A percentile compares a stretch with the other conserved stretches of the same genome.
Conservation (phyloP, 1,140 invertebrate species). For the Tetramorium parvispinum region DNA sequence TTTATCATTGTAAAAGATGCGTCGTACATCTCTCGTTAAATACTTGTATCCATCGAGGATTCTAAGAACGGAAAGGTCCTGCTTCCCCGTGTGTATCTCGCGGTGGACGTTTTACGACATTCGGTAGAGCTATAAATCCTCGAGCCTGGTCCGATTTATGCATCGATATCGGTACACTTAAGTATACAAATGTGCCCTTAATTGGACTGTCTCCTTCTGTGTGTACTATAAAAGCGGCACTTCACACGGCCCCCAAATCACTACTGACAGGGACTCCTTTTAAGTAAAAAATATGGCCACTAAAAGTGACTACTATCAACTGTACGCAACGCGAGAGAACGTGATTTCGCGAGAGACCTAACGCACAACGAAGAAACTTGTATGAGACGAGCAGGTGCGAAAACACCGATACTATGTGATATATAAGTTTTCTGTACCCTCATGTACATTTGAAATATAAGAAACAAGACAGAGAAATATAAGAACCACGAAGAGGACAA, state of each 20-base stretch:
- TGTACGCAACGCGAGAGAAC: neutral
- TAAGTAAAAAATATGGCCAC: constrained; percentile 70
- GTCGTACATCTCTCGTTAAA: constrained; percentile 9
- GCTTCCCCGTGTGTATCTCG: constrained; percentile 59
- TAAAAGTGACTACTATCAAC: constrained; percentile 61
- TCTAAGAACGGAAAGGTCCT: constrained; percentile 58
- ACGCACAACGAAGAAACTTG: neutral
- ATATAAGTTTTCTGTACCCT: neutral
- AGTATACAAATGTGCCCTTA: constrained; percentile 81
- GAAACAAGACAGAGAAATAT: constrained; percentile 1
- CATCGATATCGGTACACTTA: constrained; percentile 80
- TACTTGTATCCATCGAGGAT: constrained; percentile 51
- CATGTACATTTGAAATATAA: neutral
- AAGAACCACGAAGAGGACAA: neutral
- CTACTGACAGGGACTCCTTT: constrained; percentile 69
- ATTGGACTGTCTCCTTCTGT: constrained; percentile 79
- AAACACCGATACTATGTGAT: neutral
- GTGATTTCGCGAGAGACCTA: neutral
- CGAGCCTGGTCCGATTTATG: constrained; percentile 77
- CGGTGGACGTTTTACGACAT: constrained; percentile 79
- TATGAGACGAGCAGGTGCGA: constrained; percentile 11
- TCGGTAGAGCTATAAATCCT: constrained; percentile 80
- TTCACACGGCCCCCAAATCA: constrained; percentile 70
- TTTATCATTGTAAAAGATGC: neutral
- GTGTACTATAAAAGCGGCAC: constrained; percentile 73